Evolutionary conservation across 2,888 invertebrate genomes (phyloP).

Genomic region (Eupithecia inturbata): DNA sequence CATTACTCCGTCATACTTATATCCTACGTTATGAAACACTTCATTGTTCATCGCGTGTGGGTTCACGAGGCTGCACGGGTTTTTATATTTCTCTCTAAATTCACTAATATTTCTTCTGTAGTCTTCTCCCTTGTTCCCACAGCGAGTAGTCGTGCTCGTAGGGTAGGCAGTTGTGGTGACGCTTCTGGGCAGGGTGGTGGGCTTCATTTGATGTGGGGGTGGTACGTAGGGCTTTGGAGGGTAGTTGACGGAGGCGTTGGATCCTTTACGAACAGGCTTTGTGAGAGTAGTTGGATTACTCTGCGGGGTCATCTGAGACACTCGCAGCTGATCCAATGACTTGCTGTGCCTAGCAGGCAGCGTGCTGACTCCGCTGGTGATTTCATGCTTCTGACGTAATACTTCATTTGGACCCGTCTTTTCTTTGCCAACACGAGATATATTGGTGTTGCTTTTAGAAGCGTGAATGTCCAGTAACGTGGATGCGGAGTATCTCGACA

Average conservation of each 20-base stretch:
- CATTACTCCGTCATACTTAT: slow-evolving; percentile 74
- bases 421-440: slow-evolving; percentile 64
- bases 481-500: slow-evolving; percentile 85
- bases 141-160: slow-evolving; percentile 74
- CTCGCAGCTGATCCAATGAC: slow-evolving; percentile 90
- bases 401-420: slow-evolving; percentile 65
- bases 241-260: slow-evolving; percentile 77
- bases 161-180: slow-evolving; percentile 78
- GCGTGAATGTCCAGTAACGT: slow-evolving; percentile 80
- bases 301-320: slow-evolving; percentile 75
- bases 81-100: slow-evolving; percentile 86
- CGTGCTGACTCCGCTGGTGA: slow-evolving; percentile 79
- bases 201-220: slow-evolving; percentile 73
- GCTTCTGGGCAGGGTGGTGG: slow-evolving; percentile 79
- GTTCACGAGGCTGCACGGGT: slow-evolving; percentile 76
- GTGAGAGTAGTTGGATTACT: slow-evolving; percentile 65
- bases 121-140: slow-evolving; percentile 78
- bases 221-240: slow-evolving; percentile 75
- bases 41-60: slow-evolving; percentile 72
- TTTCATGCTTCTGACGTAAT: slow-evolving; percentile 71
- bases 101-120: slow-evolving; percentile 85
- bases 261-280: slow-evolving; percentile 70
- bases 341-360: slow-evolving; percentile 91
- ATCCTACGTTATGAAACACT: slow-evolving; percentile 76
- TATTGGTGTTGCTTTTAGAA: slow-evolving; percentile 61